These are phyloP conservation scores for Pogonocherus hispidulus DNA, from an alignment of 2,888 invertebrate genomes.

Conservation along the genomic window DNA sequence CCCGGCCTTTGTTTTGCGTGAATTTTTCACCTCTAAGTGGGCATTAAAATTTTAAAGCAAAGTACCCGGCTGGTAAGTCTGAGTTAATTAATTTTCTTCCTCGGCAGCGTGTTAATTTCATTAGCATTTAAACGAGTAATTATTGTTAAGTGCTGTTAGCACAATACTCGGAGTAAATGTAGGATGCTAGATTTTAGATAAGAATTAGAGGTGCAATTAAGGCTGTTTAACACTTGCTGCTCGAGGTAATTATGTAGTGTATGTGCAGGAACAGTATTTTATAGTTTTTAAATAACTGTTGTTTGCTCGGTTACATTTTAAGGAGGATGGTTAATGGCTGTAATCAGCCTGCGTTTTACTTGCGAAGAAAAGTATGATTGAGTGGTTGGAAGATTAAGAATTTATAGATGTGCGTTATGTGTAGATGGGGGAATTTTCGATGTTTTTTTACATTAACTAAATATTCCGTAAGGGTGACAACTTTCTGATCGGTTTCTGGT, in stretches of 20 bases:
- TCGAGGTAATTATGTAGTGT: constrained; percentile 28
- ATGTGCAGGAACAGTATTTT: constrained; percentile 14
- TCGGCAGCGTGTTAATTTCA: constrained; percentile 52
- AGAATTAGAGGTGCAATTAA: constrained; percentile 46
- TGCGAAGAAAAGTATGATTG: too few species aligned
- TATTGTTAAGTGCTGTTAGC: constrained; percentile 51
- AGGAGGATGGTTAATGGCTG: neutral
- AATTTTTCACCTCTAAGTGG: constrained; percentile 42
- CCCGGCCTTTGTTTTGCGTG: constrained; percentile 33
- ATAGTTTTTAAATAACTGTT: constrained; percentile 18
- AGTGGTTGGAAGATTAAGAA: neutral
- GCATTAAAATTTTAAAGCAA: constrained; percentile 40
- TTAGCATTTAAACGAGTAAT: constrained; percentile 55
- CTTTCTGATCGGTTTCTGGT: too few species aligned
- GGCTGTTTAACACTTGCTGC: constrained; percentile 44
- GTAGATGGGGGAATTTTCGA: too few species aligned
- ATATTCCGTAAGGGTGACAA: too few species aligned
- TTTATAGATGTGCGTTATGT: neutral
- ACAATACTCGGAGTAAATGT: constrained; percentile 46
- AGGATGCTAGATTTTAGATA: constrained; percentile 49
- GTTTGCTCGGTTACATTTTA: neutral
- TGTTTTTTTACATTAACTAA: too few species aligned
- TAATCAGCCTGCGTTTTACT: neutral
- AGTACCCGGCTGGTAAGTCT: constrained; percentile 27
- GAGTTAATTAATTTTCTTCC: constrained; percentile 46